phyloP scores from a whole-genome alignment of 1,140 invertebrate species.

The Drosophila cardini region DNA sequence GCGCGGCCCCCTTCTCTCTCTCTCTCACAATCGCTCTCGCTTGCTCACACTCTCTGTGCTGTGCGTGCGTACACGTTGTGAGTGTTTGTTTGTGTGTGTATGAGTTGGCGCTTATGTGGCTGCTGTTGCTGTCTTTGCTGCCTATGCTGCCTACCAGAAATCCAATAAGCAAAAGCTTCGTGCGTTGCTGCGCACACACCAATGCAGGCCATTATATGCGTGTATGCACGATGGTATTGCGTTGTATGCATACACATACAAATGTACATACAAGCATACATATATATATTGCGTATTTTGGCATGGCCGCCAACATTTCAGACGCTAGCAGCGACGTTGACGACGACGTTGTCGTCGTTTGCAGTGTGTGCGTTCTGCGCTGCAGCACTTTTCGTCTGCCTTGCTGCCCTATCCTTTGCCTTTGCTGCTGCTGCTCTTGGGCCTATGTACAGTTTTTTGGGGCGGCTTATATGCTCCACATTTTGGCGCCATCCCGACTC shows the following conservation, averaged over 20 bases:
- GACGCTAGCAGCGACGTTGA: slow-evolving; percentile 43
- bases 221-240: slow-evolving; percentile 58
- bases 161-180: slow-evolving; percentile 74
- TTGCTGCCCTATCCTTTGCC: slow-evolving; percentile 13
- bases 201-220: slow-evolving; percentile 77
- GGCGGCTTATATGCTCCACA: slow-evolving; percentile 72
- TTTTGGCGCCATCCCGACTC: slow-evolving; percentile 64
- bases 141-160: slow-evolving; percentile 55
- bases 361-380: slow-evolving; percentile 47
- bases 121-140: slow-evolving; percentile 38
- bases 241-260: slow-evolving; percentile 11
- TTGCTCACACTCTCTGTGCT: slow-evolving; percentile 1
- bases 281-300: slow-evolving; percentile 77
- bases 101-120: slow-evolving; percentile 50
- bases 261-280: slow-evolving; percentile 32
- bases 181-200: slow-evolving; percentile 63
- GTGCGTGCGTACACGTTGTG: slow-evolving; percentile 14
- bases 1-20: slow-evolving; percentile 16
- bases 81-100: slow-evolving; percentile 10
- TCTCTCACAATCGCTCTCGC: slow-evolving; percentile 7
- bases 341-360: slow-evolving; percentile 60
- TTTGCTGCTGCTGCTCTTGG: slow-evolving; percentile 62
- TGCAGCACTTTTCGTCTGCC: slow-evolving; percentile 70
- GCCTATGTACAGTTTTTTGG: slow-evolving; percentile 61
- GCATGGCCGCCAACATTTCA: slow-evolving; percentile 60